These are phyloP conservation scores for Frankliniella fusca DNA, from an alignment of 2,888 invertebrate genomes.

Conservation along the genomic window DNA sequence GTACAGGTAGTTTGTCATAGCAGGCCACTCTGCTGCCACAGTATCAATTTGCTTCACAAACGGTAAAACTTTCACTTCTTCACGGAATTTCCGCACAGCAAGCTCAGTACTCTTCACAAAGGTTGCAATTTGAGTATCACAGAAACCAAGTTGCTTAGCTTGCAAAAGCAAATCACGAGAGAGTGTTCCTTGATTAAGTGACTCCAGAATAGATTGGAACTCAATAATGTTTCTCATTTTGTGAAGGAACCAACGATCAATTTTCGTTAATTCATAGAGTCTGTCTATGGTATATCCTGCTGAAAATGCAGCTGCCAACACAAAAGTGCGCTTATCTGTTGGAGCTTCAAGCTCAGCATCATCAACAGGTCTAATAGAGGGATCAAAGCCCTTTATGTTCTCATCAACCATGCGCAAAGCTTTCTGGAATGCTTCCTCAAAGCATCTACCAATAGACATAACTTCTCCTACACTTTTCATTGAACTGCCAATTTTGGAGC, in stretches of 20 bases:
- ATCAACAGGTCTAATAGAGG: conserved; percentile 68
- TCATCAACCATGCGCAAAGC: conserved; percentile 98
- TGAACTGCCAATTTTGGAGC: conserved; percentile 96
- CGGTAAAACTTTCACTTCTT: conserved; percentile 59
- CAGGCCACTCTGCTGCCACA: conserved; percentile 99
- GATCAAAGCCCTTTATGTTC: conserved; percentile 89
- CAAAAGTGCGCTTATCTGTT: conserved; percentile 95
- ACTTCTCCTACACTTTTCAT: conserved; percentile 99
- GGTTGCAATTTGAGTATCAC: conserved; percentile 91
- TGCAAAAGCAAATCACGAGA: conserved; percentile 60
- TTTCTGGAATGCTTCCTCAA: conserved; percentile 99
- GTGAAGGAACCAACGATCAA: conserved; percentile 93
- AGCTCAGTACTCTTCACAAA: conserved; percentile 84
- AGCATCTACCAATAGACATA: conserved; percentile 96
- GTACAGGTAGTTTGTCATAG: conserved; percentile 97
- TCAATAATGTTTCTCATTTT: conserved; percentile 90
- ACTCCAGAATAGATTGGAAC: conserved; percentile 64
- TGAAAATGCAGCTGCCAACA: conserved; percentile 87
- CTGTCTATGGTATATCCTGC: conserved; percentile 75
- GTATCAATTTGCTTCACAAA: conserved; percentile 97
- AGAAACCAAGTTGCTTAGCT: conserved; percentile 93
- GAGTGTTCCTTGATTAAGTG: conserved; percentile 59
- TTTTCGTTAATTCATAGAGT: conserved; percentile 89
- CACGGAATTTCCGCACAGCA: conserved; percentile 70
- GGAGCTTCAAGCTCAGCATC: conserved; percentile 86